Base-by-base conservation (phyloP, 2,797 vertebrate genomes). In the Tolypeutes matacus region DNA sequence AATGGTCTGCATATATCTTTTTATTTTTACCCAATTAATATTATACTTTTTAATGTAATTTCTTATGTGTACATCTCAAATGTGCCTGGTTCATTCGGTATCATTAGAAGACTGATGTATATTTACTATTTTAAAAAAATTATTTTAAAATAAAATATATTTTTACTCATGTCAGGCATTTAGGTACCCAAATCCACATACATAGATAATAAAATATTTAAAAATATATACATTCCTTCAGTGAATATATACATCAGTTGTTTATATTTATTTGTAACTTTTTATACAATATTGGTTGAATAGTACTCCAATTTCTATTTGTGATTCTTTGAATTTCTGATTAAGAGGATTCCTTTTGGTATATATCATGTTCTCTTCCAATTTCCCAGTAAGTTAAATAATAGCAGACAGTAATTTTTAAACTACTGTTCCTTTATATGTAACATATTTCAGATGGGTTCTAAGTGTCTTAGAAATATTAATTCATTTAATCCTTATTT, bases 261-360 rank as follows among this genome's bases (percentile, higher is more conserved):
- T 77, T 89, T 86, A 75, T 86, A 72, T 86, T 92, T 89, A 90
- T 84, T n/a, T 56, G 2, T 75, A 72, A 34, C 58, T 91, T 42
- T 94, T 96, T 78, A 62, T 56, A 84, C 8, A 81, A 25, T 49
- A 34, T 67, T 56, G 5, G 39, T 65, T 86, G 34, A 94, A 31
- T 73, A 82, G 13, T 34, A 78, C 4, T 90, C 27, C 13, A 75
- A 14, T 91, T 92, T 93, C 29, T 91, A 29, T 90, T 73, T 94
- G n/a, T 95, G 53, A 80, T n/a, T 93, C 46, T 93, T 95, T 93
- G 2, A 89, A 53, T 31, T 76, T 23, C 3, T 88, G 23, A 53
- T 70, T 75, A 64, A 86, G n/a, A 87, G 7, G 70, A 82, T 77
- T 58, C 60, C 56, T 87, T 83, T 93, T 77, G 34, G 5, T 78